Conservation (phyloP, 2,797 vertebrate genomes). For the Microctenopoma steveboyesi region DNA sequence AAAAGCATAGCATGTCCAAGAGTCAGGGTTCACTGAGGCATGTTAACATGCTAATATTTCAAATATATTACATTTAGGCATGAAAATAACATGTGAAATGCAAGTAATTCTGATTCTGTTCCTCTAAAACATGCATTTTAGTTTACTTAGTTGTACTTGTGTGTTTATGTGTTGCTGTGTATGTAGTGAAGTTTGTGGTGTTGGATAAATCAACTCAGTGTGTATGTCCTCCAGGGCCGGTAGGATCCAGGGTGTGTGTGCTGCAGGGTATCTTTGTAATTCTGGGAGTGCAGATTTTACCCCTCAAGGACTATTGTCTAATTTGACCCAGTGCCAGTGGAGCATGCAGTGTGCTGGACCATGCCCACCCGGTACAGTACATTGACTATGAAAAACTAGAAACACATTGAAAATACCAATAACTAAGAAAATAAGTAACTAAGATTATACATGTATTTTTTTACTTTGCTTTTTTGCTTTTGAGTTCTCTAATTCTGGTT, state of each 20-base stretch:
- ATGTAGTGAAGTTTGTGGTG: background rate
- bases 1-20: constrained; percentile 26
- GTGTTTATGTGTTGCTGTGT: background rate
- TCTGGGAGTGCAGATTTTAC: constrained; percentile 86
- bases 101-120: constrained; percentile 28
- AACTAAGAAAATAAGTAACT: background rate
- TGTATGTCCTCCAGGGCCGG: constrained; percentile 80
- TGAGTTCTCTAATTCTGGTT: background rate
- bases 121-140: constrained; percentile 11
- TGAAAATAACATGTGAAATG: constrained; percentile 16
- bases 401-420: background rate
- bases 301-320: constrained; percentile 68
- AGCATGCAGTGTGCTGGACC: constrained; percentile 85
- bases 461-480: background rate
- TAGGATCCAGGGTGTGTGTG: constrained; percentile 86
- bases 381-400: background rate
- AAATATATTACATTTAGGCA: constrained; percentile 30
- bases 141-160: constrained; percentile 9
- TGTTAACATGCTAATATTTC: constrained; percentile 35
- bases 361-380: constrained; percentile 88
- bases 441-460: background rate
- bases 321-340: constrained; percentile 80
- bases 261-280: constrained; percentile 89
- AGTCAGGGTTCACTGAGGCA: constrained; percentile 44
- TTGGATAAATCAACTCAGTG: background rate